Evolutionary conservation across 2,888 invertebrate genomes (phyloP), one percentile per base, ranked within the genome.

Genomic region (Aproaerema taeniolella): DNA sequence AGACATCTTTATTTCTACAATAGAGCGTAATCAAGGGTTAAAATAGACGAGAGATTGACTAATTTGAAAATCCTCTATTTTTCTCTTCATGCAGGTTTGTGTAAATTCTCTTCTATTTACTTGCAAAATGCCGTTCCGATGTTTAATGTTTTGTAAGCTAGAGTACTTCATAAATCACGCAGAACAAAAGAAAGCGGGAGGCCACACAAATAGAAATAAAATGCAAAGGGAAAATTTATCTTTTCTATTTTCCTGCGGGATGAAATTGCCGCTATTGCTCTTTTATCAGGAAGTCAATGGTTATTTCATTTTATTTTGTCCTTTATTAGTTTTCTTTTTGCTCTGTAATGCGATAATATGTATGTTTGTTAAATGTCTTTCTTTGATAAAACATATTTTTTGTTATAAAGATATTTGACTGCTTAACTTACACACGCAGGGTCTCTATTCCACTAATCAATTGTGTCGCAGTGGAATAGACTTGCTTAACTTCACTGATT

Each of bases 161-260:
- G 60, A 56, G 62, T 67, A 67, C 64, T 68, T 61, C 62, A 71
- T 71, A 71, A 71, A 71, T 71, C 70, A 71, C 63, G 55, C 51
- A 57, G 61, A 67, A 66, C 65, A 67, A 67, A 63, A 64, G 64
- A 58, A 63, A 61, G 46, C 53, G 58, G 55, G 55, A 51, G 55
- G 52, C 55, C 49, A 49, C 49, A 53, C 43, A 55, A 61, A 53
- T 45, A 45, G 51, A 48, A 65, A 63, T 60, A 63, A 66, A 67
- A 67, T 61, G 58, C 61, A 60, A 64, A 66, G 55, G 53, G 52
- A 55, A 53, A 55, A 57, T 58, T 58, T 60, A 59, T 61, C 55
- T 59, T 61, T 61, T 58, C 56, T 55, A 50, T 58, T 49, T 54
- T 49, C 46, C 44, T 44, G 49, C 43, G 46, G 50, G 47, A 48